These are phyloP conservation scores for Drosophila tripunctata DNA, from an alignment of 2,888 invertebrate genomes.

Conservation along the genomic window DNA sequence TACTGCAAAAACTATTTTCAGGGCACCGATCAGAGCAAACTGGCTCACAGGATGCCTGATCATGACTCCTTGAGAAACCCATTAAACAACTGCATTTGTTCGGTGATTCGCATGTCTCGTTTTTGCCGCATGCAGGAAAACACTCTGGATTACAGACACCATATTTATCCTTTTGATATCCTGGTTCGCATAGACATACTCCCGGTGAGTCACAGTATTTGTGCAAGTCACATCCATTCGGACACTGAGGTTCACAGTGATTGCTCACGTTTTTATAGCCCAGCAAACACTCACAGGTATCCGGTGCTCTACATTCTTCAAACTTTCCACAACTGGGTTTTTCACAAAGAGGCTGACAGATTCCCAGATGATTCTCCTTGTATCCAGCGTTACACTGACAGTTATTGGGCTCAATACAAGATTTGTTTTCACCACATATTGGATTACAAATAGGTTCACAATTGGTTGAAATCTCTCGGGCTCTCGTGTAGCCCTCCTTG, in stretches of 20 bases:
- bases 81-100: constrained; percentile 1
- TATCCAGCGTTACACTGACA: constrained; percentile 67
- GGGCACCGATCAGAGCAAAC: not conserved
- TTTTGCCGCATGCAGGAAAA: not conserved
- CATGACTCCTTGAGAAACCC: not conserved
- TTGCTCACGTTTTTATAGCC: not conserved
- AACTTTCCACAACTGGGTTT: not conserved
- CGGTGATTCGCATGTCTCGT: not conserved
- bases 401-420: constrained; percentile 67
- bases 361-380: not conserved
- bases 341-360: constrained; percentile 27
- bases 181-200: constrained; percentile 9
- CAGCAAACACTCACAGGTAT: not conserved
- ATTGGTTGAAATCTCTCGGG: not conserved
- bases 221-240: not conserved
- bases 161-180: not conserved
- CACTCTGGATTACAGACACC: constrained; percentile 26
- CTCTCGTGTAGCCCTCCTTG: constrained; percentile 85
- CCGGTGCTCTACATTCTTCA: constrained; percentile 1
- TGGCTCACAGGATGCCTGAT: constrained; percentile 5
- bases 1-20: constrained; percentile 9
- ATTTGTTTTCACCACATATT: constrained; percentile 53
- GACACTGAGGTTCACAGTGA: constrained; percentile 13
- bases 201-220: constrained; percentile 20
- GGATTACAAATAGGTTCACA: constrained; percentile 35